Evolutionary conservation across 2,113 vertebrate genomes (phyloP).

Genomic region (Apteryx owenii): DNA sequence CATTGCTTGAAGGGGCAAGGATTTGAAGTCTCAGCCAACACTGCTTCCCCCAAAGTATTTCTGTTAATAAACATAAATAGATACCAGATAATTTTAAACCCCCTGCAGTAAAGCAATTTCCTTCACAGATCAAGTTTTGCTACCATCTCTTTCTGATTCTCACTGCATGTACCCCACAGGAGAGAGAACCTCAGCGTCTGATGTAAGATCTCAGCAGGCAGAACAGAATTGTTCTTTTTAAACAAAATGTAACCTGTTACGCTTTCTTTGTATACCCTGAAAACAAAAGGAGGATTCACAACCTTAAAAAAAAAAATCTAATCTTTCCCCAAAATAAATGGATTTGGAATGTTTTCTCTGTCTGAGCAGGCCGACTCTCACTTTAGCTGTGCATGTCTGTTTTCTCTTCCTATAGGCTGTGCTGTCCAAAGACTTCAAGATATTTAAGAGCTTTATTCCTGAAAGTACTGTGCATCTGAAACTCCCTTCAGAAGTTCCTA

Average conservation of each 20-base stretch:
- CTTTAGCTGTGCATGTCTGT: neutral
- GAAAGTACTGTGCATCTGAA: neutral
- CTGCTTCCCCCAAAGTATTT: neutral
- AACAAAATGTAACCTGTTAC: neutral
- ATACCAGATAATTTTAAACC: slow-evolving; percentile 4
- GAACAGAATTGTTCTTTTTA: neutral
- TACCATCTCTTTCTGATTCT: neutral
- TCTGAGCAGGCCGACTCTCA: neutral
- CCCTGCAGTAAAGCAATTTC: slow-evolving; percentile 40
- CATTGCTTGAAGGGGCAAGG: neutral
- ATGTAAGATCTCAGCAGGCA: neutral
- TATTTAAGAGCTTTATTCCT: neutral
- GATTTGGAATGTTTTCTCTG: neutral
- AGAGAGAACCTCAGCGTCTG: neutral
- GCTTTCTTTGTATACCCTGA: neutral
- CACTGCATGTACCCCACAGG: fast-evolving
- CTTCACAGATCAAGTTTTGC: neutral
- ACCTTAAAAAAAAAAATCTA: neutral
- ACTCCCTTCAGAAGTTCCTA: neutral
- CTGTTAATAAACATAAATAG: slow-evolving; percentile 38
- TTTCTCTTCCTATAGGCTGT: neutral
- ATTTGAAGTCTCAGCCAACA: neutral
- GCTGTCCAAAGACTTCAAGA: neutral
- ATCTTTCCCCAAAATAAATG: neutral
- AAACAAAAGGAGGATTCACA: neutral